These are phyloP conservation scores for Eulithis prunata DNA, from an alignment of 2,888 invertebrate species.

Conservation along the genomic window DNA sequence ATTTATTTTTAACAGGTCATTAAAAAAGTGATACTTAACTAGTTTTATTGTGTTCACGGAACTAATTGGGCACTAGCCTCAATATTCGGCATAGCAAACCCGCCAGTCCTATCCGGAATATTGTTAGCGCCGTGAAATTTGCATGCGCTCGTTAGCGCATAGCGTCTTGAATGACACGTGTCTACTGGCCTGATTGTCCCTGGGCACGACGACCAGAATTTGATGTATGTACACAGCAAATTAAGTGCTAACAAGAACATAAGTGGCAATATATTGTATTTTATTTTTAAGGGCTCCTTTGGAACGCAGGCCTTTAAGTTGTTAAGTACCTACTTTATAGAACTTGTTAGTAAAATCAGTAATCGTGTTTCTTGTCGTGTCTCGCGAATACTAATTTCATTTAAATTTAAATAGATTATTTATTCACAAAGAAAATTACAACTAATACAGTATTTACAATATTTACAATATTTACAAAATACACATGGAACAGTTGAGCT, in stretches of 20 bases:
- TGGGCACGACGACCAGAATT: slow-evolving; percentile 35
- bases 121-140: slow-evolving; percentile 77
- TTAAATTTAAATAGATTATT: too few species aligned
- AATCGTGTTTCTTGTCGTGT: too few species aligned
- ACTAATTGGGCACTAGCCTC: neutral
- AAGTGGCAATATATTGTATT: slow-evolving; percentile 19
- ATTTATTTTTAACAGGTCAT: too few species aligned
- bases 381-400: too few species aligned
- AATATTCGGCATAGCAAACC: slow-evolving; percentile 48
- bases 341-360: too few species aligned
- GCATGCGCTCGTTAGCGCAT: slow-evolving; percentile 83
- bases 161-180: slow-evolving; percentile 73
- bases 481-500: too few species aligned
- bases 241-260: slow-evolving; percentile 35
- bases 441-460: too few species aligned
- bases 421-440: too few species aligned
- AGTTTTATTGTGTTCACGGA: too few species aligned
- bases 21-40: too few species aligned
- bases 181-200: slow-evolving; percentile 67
- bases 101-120: slow-evolving; percentile 57
- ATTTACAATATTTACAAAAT: too few species aligned
- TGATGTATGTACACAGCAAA: slow-evolving; percentile 31
- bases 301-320: neutral
- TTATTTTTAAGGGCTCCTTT: slow-evolving; percentile 19
- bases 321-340: too few species aligned